phyloP scores from a whole-genome alignment of 2,113 vertebrate genomes.

The Rafetus swinhoei region DNA sequence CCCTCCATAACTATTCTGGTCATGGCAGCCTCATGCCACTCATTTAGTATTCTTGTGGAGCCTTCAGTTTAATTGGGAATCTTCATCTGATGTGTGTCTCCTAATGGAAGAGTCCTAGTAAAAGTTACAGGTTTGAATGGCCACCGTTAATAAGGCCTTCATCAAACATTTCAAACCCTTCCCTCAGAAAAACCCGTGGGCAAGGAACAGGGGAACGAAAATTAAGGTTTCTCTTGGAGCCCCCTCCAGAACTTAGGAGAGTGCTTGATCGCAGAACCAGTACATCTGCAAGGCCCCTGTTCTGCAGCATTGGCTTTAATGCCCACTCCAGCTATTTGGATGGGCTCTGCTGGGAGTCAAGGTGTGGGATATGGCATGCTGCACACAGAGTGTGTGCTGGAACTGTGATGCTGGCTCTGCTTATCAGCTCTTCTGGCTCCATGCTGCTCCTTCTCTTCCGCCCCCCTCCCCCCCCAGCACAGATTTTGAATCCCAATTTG shows the following conservation, averaged over 20 bases:
- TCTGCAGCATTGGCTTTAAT: background rate
- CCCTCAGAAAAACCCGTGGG: background rate
- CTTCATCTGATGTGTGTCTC: background rate
- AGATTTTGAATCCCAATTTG: background rate
- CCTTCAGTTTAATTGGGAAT: background rate
- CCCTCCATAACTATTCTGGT: background rate
- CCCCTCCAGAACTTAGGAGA: background rate
- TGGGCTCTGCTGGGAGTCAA: background rate
- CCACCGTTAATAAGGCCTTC: background rate
- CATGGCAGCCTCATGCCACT: background rate
- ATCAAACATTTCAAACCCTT: background rate
- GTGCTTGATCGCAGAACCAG: background rate
- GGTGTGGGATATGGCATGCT: background rate
- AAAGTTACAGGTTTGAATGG: background rate
- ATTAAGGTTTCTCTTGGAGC: background rate
- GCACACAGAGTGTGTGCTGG: background rate
- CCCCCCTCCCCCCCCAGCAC: background rate
- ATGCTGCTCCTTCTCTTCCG: background rate
- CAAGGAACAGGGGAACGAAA: background rate
- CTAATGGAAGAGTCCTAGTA: background rate
- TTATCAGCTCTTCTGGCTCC: background rate
- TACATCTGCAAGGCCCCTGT: background rate
- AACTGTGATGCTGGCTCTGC: background rate
- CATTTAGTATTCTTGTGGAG: background rate
- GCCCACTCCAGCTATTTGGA: background rate